These are phyloP conservation scores for Aphaenogaster floridana DNA, from an alignment of 1,140 invertebrate species.

Conservation along the genomic window DNA sequence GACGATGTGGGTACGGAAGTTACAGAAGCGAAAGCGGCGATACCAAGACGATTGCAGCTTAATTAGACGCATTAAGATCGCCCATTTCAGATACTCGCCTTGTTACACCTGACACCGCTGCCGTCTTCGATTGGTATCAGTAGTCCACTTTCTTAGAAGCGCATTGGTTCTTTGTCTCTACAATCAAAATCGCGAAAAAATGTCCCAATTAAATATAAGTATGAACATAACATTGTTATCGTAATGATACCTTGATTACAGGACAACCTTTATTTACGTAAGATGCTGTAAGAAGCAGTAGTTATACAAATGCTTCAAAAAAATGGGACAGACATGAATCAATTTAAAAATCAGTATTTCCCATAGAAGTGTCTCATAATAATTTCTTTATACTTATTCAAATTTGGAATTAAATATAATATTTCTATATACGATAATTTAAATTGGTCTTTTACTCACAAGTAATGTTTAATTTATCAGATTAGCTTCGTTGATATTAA, in stretches of 20 bases:
- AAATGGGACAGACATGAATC: background rate
- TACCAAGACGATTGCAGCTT: background rate
- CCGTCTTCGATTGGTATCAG: constrained; percentile 12
- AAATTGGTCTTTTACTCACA: background rate
- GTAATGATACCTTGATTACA: background rate
- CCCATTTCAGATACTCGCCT: constrained; percentile 24
- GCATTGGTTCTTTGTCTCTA: background rate
- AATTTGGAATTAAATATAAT: constrained; percentile 7
- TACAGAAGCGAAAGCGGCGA: background rate
- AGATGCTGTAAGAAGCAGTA: background rate
- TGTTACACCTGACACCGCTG: constrained; percentile 1
- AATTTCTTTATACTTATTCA: background rate
- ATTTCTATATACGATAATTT: background rate
- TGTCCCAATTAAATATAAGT: background rate
- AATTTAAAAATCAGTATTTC: background rate
- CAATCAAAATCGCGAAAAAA: background rate
- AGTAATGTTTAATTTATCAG: background rate
- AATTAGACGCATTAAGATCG: constrained; percentile 39
- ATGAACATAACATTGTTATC: background rate
- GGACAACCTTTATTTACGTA: background rate
- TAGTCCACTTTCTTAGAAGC: background rate
- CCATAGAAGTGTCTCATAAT: background rate
- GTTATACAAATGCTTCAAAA: background rate
- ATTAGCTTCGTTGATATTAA: background rate
- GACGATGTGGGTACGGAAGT: background rate